Percentiles rank a stretch among this genome's conserved stretches.
Conservation (phyloP, 2,113 vertebrate species). For the Siphamia tubifer region DNA sequence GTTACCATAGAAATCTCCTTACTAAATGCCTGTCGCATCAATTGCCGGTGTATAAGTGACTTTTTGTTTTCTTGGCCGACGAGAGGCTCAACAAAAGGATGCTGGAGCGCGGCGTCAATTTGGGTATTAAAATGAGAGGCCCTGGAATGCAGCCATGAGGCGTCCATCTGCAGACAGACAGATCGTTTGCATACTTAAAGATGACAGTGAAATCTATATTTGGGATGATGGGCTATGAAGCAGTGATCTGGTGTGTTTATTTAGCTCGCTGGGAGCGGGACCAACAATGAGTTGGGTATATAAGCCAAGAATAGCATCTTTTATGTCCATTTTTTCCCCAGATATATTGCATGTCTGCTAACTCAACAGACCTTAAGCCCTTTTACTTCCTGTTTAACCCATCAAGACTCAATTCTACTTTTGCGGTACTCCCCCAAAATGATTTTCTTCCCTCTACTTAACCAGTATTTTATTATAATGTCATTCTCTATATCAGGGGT, state of each 20-base stretch:
- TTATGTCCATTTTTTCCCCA: background rate
- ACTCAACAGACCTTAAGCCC: background rate
- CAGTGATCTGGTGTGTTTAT: constrained; percentile 44
- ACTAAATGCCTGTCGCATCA: constrained; percentile 61
- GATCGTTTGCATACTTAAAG: constrained; percentile 54
- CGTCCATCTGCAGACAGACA: constrained; percentile 43
- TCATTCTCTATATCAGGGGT: too few relatives aligned
- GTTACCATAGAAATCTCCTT: constrained; percentile 70
- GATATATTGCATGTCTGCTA: too few relatives aligned
- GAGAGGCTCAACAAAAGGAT: constrained; percentile 61
- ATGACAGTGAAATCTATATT: constrained; percentile 64
- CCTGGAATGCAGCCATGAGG: constrained; percentile 57
- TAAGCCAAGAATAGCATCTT: background rate
- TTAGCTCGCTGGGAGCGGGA: background rate
- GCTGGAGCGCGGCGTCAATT: constrained; percentile 44
- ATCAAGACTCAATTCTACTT: too few relatives aligned
- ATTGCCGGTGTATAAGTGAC: constrained; percentile 51
- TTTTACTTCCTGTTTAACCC: background rate
- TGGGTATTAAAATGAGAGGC: constrained; percentile 68
- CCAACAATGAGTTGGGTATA: constrained; percentile 5
- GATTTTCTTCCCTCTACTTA: too few relatives aligned
- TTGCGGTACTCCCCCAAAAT: too few relatives aligned
- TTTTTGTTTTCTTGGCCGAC: constrained; percentile 49
- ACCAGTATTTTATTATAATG: too few relatives aligned
- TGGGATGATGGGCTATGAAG: constrained; percentile 25